Percentiles rank a stretch among this genome's conserved stretches.
Evolutionary conservation across 2,113 vertebrate species (phyloP).

Genomic region (Strigops habroptila): DNA sequence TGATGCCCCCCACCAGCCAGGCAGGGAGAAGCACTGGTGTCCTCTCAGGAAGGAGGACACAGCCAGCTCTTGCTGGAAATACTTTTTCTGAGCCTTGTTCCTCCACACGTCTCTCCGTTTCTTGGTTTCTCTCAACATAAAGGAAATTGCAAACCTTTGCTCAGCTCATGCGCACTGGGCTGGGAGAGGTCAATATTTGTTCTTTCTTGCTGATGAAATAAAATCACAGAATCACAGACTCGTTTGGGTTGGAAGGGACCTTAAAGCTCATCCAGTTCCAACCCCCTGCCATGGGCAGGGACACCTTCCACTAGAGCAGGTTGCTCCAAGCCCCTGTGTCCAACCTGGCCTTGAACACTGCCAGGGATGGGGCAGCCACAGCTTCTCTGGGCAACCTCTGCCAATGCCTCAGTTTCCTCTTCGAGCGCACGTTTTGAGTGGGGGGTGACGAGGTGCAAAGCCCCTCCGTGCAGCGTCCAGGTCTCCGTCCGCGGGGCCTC

Average conservation of each 20-base stretch:
- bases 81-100: not conserved
- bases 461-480: not conserved
- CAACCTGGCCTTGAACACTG: not conserved
- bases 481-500: not conserved
- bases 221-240: not conserved
- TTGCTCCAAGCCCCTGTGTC: not conserved
- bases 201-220: not conserved
- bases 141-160: not conserved
- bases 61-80: not conserved
- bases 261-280: not conserved
- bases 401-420: not conserved
- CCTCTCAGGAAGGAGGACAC: not conserved
- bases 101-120: fast-evolving
- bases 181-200: not conserved
- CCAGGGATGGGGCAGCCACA: not conserved
- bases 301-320: not conserved
- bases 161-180: not conserved
- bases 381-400: not conserved
- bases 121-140: not conserved
- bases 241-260: not conserved
- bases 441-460: not conserved
- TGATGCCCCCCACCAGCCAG: not conserved
- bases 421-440: not conserved
- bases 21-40: not conserved
- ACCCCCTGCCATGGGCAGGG: not conserved